These are phyloP conservation scores for Agelaius tricolor DNA, from an alignment of 2,113 vertebrate genomes.

Conservation along the genomic window DNA sequence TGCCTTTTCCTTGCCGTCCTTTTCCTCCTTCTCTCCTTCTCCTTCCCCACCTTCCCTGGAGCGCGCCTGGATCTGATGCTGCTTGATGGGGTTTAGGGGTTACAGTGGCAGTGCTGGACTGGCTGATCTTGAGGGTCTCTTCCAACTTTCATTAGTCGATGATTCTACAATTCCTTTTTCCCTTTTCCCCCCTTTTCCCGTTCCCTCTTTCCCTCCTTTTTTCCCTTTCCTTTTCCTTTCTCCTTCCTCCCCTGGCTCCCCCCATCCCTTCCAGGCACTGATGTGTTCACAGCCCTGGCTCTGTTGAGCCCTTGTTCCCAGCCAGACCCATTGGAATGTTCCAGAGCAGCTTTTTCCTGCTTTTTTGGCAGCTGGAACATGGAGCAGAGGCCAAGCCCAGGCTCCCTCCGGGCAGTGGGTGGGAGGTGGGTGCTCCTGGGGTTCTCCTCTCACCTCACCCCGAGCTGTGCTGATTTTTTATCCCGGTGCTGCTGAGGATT, in stretches of 20 bases:
- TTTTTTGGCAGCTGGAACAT: no score
- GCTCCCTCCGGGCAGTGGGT: no score
- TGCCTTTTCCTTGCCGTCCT: not conserved
- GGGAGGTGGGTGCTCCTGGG: no score
- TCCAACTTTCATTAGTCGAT: not conserved
- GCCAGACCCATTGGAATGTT: not conserved
- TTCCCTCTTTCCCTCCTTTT: not conserved
- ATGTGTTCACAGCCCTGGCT: not conserved
- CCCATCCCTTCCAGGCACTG: not conserved
- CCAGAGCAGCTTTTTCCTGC: no score
- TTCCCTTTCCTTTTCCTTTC: not conserved
- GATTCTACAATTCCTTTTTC: not conserved
- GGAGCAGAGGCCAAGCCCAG: no score
- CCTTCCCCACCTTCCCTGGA: not conserved
- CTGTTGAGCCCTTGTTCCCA: rapidly evolving
- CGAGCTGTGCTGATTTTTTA: no score
- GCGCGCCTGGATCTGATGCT: not conserved
- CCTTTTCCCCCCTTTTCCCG: not conserved
- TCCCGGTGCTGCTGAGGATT: no score
- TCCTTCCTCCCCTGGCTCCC: not conserved
- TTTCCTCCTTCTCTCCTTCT: rapidly evolving
- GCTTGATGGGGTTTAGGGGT: not conserved
- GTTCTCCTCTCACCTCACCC: no score
- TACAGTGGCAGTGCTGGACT: not conserved
- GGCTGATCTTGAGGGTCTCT: not conserved